phyloP scores from a whole-genome alignment of 1,140 invertebrate genomes.

The Microplitis mediator region DNA sequence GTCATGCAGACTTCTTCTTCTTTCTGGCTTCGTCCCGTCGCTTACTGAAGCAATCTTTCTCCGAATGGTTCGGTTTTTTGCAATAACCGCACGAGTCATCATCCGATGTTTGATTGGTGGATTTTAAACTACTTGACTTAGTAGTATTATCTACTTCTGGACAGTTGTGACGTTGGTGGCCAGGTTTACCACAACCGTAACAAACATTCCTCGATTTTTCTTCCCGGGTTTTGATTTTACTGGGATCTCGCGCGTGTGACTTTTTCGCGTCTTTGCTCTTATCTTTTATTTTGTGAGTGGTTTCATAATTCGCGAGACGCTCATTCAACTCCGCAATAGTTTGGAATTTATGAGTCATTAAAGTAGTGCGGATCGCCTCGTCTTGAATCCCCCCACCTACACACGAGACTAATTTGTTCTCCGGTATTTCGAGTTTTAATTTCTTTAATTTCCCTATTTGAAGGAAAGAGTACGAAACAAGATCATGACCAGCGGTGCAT shows the following conservation, averaged over 20 bases:
- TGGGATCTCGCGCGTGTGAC: not conserved
- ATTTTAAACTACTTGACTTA: not conserved
- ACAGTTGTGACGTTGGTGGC: not conserved
- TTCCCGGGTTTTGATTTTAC: not conserved
- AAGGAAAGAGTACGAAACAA: constrained; percentile 5
- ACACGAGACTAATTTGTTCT: constrained; percentile 18
- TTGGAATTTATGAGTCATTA: not conserved
- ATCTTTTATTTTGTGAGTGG: not conserved
- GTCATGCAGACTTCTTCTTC: constrained; percentile 24
- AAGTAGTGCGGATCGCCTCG: constrained; percentile 1
- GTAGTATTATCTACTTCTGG: not conserved
- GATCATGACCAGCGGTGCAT: not conserved
- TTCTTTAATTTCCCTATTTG: constrained; percentile 16
- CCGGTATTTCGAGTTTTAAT: constrained; percentile 2
- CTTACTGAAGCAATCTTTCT: not conserved
- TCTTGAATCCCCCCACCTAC: constrained; percentile 12
- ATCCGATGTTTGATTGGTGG: not conserved
- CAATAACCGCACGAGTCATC: not conserved
- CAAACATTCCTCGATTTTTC: not conserved
- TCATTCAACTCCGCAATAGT: constrained; percentile 8
- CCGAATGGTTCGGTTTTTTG: not conserved
- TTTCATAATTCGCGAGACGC: not conserved
- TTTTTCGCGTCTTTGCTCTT: not conserved
- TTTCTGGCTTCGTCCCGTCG: not conserved
- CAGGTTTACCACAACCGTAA: constrained; percentile 2